Conservation (phyloP, 2,797 vertebrate species). For the Manis javanica region DNA sequence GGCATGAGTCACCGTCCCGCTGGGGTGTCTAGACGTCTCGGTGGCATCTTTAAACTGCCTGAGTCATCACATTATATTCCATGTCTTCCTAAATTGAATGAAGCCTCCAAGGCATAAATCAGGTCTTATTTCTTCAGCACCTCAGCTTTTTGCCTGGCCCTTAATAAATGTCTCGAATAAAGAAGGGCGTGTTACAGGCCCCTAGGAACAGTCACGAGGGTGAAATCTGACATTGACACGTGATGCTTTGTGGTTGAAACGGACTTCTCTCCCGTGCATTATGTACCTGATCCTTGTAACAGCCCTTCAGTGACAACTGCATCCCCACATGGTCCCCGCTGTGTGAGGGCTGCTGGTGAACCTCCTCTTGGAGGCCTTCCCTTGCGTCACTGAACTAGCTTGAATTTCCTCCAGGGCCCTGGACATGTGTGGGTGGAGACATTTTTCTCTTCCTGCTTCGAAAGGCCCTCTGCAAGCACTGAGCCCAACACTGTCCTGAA, state of each 20-base stretch:
- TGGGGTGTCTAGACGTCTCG: background rate
- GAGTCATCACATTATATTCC: background rate
- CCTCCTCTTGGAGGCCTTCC: background rate
- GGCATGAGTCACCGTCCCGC: background rate
- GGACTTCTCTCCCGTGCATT: background rate
- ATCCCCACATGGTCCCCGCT: background rate
- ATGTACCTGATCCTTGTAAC: background rate
- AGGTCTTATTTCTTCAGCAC: background rate
- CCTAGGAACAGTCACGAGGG: background rate
- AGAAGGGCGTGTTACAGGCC: accelerated
- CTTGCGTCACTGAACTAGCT: background rate
- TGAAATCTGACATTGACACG: background rate
- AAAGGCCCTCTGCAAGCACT: accelerated
- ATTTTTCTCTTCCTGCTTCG: background rate
- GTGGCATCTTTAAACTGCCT: background rate
- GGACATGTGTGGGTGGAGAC: background rate
- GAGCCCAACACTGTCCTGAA: background rate
- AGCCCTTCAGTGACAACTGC: background rate
- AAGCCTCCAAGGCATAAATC: background rate
- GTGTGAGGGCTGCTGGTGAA: background rate
- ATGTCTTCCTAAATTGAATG: background rate
- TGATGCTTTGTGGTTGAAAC: background rate
- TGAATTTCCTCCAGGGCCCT: background rate
- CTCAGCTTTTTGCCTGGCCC: background rate
- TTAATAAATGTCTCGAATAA: background rate